Percentiles rank a stretch among this genome's conserved stretches.
Evolutionary conservation across 2,888 invertebrate genomes (phyloP).

Genomic region (Pimpla rufipes): DNA sequence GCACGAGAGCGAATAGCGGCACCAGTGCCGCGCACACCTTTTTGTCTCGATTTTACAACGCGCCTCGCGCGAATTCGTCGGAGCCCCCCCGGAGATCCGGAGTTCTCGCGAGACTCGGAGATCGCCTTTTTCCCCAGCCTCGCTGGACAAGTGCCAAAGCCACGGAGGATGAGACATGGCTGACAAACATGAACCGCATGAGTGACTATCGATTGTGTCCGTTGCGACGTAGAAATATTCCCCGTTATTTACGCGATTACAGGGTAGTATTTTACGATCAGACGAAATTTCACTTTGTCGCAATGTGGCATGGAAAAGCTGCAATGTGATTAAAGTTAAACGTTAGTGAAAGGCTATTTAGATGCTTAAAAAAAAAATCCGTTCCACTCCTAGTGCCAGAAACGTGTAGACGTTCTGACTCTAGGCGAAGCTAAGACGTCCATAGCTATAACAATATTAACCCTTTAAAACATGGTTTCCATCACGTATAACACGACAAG

Average conservation of each 20-base stretch:
- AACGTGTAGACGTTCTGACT: too few species aligned
- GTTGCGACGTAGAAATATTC: slow-evolving; percentile 19
- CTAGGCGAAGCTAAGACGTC: too few species aligned
- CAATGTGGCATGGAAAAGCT: background rate
- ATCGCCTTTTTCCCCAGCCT: slow-evolving; percentile 35
- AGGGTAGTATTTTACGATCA: background rate
- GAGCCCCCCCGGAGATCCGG: background rate
- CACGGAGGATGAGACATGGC: slow-evolving; percentile 37
- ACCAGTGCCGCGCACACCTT: background rate
- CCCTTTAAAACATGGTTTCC: too few species aligned
- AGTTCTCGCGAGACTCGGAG: slow-evolving; percentile 22
- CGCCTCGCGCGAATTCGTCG: slow-evolving; percentile 44
- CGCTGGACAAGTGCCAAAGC: slow-evolving; percentile 44
- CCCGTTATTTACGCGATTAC: slow-evolving; percentile 28
- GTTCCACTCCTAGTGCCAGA: too few species aligned
- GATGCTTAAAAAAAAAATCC: too few species aligned
- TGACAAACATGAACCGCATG: slow-evolving; percentile 44
- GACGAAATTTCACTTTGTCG: background rate
- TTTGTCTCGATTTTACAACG: slow-evolving; percentile 42
- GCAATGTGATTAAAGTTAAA: background rate
- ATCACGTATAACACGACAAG: too few species aligned
- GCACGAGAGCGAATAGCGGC: slow-evolving; percentile 20
- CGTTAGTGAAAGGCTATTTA: too few species aligned
- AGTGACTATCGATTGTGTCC: slow-evolving; percentile 42
- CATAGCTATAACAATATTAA: too few species aligned